Evolutionary conservation across 2,888 invertebrate genomes (phyloP), one percentile per base, ranked within the genome.

Genomic region (Tipula unca): DNA sequence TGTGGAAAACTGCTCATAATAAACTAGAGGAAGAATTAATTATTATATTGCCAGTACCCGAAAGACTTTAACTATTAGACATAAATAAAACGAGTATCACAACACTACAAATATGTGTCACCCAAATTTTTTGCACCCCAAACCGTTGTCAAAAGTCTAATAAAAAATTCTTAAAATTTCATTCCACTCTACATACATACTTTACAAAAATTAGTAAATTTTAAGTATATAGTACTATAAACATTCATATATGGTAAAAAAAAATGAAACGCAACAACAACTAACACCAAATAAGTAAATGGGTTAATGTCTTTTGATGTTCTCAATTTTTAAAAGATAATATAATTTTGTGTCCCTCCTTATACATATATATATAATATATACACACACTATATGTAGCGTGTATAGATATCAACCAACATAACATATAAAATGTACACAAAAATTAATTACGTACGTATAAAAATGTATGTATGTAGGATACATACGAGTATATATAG

Each of bases 271-370:
- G 48, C 48, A 48, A 48, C 48, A 48, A 17, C 48, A 48, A 48
- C 48, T 10, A 25, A 25, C 25, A 69, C 54, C 20, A 20, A 69
- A 69, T n/a, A n/a, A n/a, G 69, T 69, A 69, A 69, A 69, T 69
- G 69, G 69, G 69, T 69, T 69, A 69, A 69, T 69, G 69, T 69
- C 69, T 69, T 69, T 69, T 69, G 69, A 69, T 69, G 69, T 69
- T 20, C 69, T 10, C 69, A 69, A 25, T 69, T 69, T 69, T 25
- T 69, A 3, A n/a, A 48, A 69, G 69, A 69, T 69, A 69, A 69
- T 17, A 48, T 69, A 69, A 69, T 69, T 25, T 69, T 69, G 69
- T 69, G 69, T 69, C 69, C 69, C 10, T 69, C 13, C 69, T 69
- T 25, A 10, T 48, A 32, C 25, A 25, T 25, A 10, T 8, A 48